A percentile compares a stretch with the other conserved stretches of the same genome.
Evolutionary conservation across 64 coral and sea anemone species (phyloP).

Genomic region (Anthopleura sola): DNA sequence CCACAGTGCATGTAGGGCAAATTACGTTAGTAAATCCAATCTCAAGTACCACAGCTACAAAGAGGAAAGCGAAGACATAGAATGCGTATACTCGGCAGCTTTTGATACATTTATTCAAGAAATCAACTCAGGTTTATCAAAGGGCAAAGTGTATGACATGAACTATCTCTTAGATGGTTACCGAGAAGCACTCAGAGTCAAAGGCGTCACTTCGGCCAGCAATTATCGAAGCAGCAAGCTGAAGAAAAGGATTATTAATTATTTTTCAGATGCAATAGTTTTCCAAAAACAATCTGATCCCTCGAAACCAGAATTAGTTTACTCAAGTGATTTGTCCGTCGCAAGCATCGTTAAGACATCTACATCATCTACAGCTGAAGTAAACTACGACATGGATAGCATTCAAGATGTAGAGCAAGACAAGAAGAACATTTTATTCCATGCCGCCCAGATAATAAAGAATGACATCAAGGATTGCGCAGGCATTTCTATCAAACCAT

Average conservation of each 20-base stretch:
- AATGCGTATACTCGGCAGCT: background rate
- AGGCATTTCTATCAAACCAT: constrained; percentile 23
- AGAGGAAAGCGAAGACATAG: background rate
- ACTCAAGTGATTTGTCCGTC: background rate
- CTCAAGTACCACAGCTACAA: background rate
- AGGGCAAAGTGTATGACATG: constrained; percentile 36
- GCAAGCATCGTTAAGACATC: background rate
- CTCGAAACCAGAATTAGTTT: constrained; percentile 30
- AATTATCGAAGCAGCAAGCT: constrained; percentile 5
- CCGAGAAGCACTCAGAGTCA: background rate
- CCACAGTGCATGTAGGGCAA: constrained; percentile 28
- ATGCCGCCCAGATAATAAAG: constrained; percentile 11
- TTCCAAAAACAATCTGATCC: constrained; percentile 22
- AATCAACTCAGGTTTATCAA: background rate
- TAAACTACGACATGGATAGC: background rate
- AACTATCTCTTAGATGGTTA: constrained; percentile 8
- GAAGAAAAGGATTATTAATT: constrained; percentile 1
- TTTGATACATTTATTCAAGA: constrained; percentile 5
- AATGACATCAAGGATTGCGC: constrained; percentile 17
- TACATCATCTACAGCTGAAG: background rate
- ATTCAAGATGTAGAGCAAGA: background rate
- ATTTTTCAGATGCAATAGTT: constrained; percentile 30
- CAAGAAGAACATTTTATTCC: background rate
- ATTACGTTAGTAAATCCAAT: constrained; percentile 3
- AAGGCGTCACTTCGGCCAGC: background rate